Percentiles rank a stretch among this genome's conserved stretches.
Evolutionary conservation across 2,888 invertebrate species (phyloP).

Genomic region (Drosophila emarginata): DNA sequence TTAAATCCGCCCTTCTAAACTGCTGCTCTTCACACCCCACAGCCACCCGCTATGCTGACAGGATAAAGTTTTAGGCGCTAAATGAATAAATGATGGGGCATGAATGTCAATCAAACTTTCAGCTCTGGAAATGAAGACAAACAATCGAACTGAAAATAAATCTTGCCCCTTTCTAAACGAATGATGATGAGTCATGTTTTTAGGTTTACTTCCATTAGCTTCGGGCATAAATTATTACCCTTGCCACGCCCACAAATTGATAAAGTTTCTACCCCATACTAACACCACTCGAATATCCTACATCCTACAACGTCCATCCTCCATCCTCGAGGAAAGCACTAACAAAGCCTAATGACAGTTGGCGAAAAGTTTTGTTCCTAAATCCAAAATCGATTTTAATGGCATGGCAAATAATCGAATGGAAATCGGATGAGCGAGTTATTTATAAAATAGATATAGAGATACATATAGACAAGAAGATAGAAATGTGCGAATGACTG

Average conservation of each 20-base stretch:
- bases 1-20: slow-evolving; percentile 27
- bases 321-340: slow-evolving; percentile 26
- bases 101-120: slow-evolving; percentile 76
- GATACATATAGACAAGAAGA: neutral
- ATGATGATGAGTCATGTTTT: slow-evolving; percentile 40
- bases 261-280: slow-evolving; percentile 59
- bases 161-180: slow-evolving; percentile 12
- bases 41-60: neutral
- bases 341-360: slow-evolving; percentile 77
- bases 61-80: slow-evolving; percentile 55
- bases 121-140: slow-evolving; percentile 74
- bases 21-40: neutral
- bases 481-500: neutral
- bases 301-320: neutral
- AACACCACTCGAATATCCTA: neutral
- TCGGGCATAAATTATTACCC: slow-evolving; percentile 67
- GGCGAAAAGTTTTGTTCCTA: slow-evolving; percentile 56
- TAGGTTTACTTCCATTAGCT: slow-evolving; percentile 34
- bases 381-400: slow-evolving; percentile 73
- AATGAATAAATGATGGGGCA: slow-evolving; percentile 76
- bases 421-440: slow-evolving; percentile 56
- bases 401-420: slow-evolving; percentile 70
- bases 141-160: slow-evolving; percentile 48
- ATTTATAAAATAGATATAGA: slow-evolving; percentile 54
- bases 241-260: slow-evolving; percentile 74